Evolutionary conservation across 1,140 invertebrate genomes (phyloP), one percentile per base, ranked within the genome.

Genomic region (Oscheius sp.): DNA sequence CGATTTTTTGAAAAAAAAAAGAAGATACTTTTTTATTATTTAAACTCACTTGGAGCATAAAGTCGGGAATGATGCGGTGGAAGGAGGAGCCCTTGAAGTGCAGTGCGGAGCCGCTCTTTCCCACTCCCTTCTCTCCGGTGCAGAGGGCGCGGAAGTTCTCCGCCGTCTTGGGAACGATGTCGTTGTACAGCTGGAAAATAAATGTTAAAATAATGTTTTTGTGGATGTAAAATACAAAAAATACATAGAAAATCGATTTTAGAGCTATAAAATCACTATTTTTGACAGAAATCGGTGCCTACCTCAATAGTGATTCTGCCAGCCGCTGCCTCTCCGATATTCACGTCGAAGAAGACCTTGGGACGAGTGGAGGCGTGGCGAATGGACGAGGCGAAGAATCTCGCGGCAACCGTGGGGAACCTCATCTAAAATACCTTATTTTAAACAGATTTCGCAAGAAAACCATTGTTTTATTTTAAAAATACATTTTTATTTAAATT

Each of bases 91-190:
- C 83, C 28, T 65, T 61, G 68, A 81, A 83, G 36, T 68, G 52
- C 36, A 77, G 64, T 31, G 85, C 52, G 2, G 18, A 15, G 23
- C 72, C 72, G n/a, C n/a, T 31, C 55, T 74, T 68, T 15, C 72
- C 72, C 2, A 65, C 52, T 20, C 80, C 80, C 49, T 84, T 79
- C 29, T 77, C 79, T 29, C 74, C 71, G 35, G 84, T 84, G 29
- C 80, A 69, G n/a, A 97, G 86, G 3, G 90, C 87, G 68, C 90
- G 87, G 82, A 99, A 99, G 84, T 99, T 99, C 77, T 91, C 87
- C 0, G 92, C 93, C 1, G 96, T 94, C 87, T 93, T 95, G 1
- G 96, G 95, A 0, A 79, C 81, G 63, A 91, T 88, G 77, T 94
- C 90, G 0, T 95, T 95, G 88, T 98, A 99, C 0, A 99, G 86